Conservation (phyloP, 1,140 invertebrate species). For the Bombus superbus region DNA sequence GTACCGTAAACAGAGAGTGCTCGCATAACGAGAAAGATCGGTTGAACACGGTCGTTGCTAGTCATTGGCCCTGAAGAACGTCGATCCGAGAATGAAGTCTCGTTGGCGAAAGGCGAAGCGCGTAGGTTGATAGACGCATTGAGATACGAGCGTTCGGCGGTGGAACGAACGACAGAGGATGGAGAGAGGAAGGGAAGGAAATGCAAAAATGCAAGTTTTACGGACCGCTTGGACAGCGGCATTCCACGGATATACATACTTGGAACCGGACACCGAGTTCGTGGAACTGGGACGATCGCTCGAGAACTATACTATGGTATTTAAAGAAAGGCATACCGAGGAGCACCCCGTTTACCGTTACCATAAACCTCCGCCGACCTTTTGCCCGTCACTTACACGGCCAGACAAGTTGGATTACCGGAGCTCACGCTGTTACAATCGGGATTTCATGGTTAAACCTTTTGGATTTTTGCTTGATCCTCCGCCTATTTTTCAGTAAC, state of each 20-base stretch:
- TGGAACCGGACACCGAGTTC: conserved; percentile 68
- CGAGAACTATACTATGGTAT: conserved; percentile 63
- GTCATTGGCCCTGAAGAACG: conserved; percentile 15
- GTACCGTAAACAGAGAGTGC: conserved; percentile 30
- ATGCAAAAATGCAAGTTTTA: conserved; percentile 59
- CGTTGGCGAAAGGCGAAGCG: conserved; percentile 60
- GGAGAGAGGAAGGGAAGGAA: neutral
- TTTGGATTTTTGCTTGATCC: neutral
- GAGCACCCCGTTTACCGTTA: conserved; percentile 56
- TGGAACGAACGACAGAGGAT: neutral
- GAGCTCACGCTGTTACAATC: conserved; percentile 11
- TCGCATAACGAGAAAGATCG: conserved; percentile 37
- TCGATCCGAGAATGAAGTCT: conserved; percentile 37
- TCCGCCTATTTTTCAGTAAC: neutral
- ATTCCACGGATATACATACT: conserved; percentile 64
- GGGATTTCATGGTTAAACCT: conserved; percentile 1
- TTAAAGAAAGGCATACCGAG: conserved; percentile 65
- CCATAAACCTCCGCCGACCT: conserved; percentile 64
- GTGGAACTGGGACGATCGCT: conserved; percentile 66
- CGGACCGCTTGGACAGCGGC: conserved; percentile 20
- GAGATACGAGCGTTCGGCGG: neutral
- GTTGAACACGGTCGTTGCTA: conserved; percentile 1
- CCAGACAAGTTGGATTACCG: neutral
- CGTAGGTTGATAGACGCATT: conserved; percentile 30
- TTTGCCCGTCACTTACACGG: conserved; percentile 48